A percentile compares a stretch with the other conserved stretches of the same genome.
These are phyloP conservation scores for Agonopterix heracliana DNA, from an alignment of 2,888 invertebrate genomes.

Conservation along the genomic window DNA sequence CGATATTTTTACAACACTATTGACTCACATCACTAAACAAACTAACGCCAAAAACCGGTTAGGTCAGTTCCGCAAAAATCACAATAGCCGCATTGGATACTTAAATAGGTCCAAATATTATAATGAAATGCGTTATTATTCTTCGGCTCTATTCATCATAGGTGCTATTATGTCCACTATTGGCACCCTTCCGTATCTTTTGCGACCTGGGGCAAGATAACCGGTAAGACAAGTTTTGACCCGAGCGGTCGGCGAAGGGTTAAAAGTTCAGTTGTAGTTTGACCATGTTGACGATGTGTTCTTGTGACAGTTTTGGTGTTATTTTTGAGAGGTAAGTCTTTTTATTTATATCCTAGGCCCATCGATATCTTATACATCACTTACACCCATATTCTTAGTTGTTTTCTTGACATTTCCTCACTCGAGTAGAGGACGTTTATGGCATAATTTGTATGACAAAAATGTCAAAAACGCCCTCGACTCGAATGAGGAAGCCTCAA, in stretches of 20 bases:
- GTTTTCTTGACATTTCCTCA: too few relatives aligned
- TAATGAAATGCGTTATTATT: slow-evolving; percentile 64
- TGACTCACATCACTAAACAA: slow-evolving; percentile 17
- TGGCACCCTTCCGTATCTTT: slow-evolving; percentile 55
- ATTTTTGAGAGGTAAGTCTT: too few relatives aligned
- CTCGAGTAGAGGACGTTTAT: too few relatives aligned
- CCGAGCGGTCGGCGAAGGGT: slow-evolving; percentile 47
- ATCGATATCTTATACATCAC: too few relatives aligned
- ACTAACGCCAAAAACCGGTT: slow-evolving; percentile 60
- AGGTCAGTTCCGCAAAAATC: slow-evolving; percentile 68
- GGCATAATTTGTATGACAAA: too few relatives aligned
- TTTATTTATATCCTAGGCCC: too few relatives aligned
- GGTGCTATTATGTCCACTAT: slow-evolving; percentile 63
- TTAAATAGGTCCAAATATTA: slow-evolving; percentile 76
- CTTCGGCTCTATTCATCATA: slow-evolving; percentile 24
- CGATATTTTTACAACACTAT: too few relatives aligned
- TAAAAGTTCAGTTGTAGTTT: slow-evolving; percentile 54
- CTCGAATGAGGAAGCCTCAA: too few relatives aligned
- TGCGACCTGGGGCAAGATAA: slow-evolving; percentile 63
- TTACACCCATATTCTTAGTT: too few relatives aligned
- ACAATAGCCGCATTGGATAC: slow-evolving; percentile 72
- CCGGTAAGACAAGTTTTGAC: slow-evolving; percentile 74
- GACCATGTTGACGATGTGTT: slow-evolving; percentile 30
- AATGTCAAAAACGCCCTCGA: too few relatives aligned
- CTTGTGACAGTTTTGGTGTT: background rate